A percentile compares a stretch with the other conserved stretches of the same genome.
These are phyloP conservation scores for Thaumetopoea pityocampa DNA, from an alignment of 1,140 invertebrate genomes.

Conservation along the genomic window DNA sequence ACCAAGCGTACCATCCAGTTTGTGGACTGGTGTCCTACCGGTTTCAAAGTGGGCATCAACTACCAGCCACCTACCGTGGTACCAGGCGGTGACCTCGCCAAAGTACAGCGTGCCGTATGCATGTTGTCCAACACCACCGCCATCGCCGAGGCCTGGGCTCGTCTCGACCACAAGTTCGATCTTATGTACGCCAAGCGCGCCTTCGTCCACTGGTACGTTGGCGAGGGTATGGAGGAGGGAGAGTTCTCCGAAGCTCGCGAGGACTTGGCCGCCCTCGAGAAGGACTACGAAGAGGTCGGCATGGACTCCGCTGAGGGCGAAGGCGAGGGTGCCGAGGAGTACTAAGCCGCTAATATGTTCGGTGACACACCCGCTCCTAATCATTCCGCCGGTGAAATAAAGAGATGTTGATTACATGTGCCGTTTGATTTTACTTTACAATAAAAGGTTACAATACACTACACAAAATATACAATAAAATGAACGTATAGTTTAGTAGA, in stretches of 20 bases:
- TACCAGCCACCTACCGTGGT: conserved; percentile 89
- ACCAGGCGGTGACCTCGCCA: conserved; percentile 87
- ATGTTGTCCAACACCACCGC: conserved; percentile 92
- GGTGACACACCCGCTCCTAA: conserved; percentile 43
- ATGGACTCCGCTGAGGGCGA: conserved; percentile 85
- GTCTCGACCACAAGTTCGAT: conserved; percentile 90
- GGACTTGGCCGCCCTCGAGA: conserved; percentile 91
- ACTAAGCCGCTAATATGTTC: conserved; percentile 59
- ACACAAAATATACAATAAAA: too few relatives aligned
- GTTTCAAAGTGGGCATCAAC: conserved; percentile 90
- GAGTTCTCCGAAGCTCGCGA: conserved; percentile 92
- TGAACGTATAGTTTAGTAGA: too few relatives aligned
- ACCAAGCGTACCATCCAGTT: conserved; percentile 91
- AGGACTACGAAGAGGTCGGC: conserved; percentile 91
- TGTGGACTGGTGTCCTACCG: conserved; percentile 94
- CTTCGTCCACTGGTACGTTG: conserved; percentile 92
- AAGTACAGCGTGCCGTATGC: conserved; percentile 83
- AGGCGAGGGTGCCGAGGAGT: conserved; percentile 84
- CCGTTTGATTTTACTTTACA: conserved; percentile 32
- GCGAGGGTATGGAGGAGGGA: conserved; percentile 92
- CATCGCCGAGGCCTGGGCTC: conserved; percentile 87
- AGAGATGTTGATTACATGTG: conserved; percentile 28
- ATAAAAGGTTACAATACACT: too few relatives aligned
- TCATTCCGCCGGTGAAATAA: conserved; percentile 61
- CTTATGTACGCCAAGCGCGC: conserved; percentile 91